These are phyloP conservation scores for Sinocyclocheilus rhinocerous DNA, from an alignment of 2,113 vertebrate species.

Conservation along the genomic window DNA sequence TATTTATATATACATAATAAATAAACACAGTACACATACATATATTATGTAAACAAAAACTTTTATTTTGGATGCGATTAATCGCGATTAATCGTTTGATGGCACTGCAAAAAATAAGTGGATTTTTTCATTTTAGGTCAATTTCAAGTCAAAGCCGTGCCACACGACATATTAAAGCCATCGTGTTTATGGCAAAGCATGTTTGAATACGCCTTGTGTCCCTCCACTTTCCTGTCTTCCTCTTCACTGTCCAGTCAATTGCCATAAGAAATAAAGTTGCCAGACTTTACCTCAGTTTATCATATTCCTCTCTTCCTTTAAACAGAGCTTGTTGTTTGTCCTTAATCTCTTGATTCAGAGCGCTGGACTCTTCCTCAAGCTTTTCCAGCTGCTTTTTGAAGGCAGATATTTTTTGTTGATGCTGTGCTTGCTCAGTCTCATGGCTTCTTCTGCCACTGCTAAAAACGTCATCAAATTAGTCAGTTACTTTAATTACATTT, in stretches of 20 bases:
- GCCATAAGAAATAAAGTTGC: not conserved
- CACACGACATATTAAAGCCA: not conserved
- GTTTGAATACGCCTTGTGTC: not conserved
- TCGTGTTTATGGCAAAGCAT: not conserved
- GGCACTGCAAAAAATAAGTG: too few relatives aligned
- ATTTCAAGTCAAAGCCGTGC: not conserved
- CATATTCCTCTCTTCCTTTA: constrained; percentile 75
- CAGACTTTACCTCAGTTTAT: constrained; percentile 68
- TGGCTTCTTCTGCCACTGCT: constrained; percentile 74
- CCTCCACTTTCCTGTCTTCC: not conserved
- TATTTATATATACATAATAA: too few relatives aligned
- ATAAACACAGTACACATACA: too few relatives aligned
- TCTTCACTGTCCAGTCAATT: not conserved
- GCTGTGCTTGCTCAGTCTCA: constrained; percentile 75
- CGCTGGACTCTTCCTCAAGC: constrained; percentile 70
- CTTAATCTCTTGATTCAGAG: constrained; percentile 72
- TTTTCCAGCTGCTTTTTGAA: constrained; percentile 71
- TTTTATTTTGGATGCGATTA: too few relatives aligned
- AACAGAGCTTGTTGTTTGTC: constrained; percentile 80
- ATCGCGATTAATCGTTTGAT: too few relatives aligned
- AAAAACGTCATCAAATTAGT: not conserved
- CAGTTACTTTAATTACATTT: not conserved
- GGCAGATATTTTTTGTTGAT: constrained; percentile 69
- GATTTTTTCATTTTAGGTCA: not conserved
- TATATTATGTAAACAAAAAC: too few relatives aligned